A percentile compares a stretch with the other conserved stretches of the same genome.
phyloP scores from a whole-genome alignment of 2,113 vertebrate species.

The Sceloporus undulatus region DNA sequence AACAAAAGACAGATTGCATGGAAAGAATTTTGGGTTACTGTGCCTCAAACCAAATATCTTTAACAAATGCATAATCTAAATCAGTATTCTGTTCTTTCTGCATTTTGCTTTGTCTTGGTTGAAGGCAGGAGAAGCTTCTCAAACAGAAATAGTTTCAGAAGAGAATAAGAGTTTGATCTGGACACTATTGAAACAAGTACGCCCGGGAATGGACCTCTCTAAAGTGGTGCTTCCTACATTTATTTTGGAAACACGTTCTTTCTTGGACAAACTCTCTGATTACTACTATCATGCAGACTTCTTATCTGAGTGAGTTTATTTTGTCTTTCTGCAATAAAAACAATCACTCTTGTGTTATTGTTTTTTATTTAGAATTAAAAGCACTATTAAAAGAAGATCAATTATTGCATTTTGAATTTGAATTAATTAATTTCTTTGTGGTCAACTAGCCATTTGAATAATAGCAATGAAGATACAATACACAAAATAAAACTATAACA shows the following conservation, averaged over 20 bases:
- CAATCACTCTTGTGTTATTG: not conserved
- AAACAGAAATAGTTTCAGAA: slow-evolving; percentile 98
- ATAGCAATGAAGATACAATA: no score
- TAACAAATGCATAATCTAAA: not conserved
- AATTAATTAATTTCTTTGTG: no score
- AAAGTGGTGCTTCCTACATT: slow-evolving; percentile 98
- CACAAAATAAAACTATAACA: no score
- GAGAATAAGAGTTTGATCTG: slow-evolving; percentile 99
- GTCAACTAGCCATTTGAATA: no score
- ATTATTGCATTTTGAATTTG: not conserved
- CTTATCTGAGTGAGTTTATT: slow-evolving; percentile 90
- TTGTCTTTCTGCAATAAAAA: slow-evolving; percentile 49
- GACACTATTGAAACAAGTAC: slow-evolving; percentile 97
- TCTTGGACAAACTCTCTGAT: slow-evolving; percentile 98
- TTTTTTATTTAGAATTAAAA: not conserved
- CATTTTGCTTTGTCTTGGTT: slow-evolving; percentile 52
- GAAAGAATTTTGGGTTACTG: not conserved
- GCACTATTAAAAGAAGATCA: not conserved
- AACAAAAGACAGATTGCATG: not conserved
- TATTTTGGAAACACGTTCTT: slow-evolving; percentile 96
- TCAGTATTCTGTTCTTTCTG: slow-evolving; percentile 26
- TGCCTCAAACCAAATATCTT: not conserved
- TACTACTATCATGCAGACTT: slow-evolving; percentile 99
- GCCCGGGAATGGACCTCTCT: slow-evolving; percentile 97
- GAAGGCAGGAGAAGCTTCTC: slow-evolving; percentile 94